Conservation (phyloP, 1,140 invertebrate genomes). For the Chironomus tepperi region DNA sequence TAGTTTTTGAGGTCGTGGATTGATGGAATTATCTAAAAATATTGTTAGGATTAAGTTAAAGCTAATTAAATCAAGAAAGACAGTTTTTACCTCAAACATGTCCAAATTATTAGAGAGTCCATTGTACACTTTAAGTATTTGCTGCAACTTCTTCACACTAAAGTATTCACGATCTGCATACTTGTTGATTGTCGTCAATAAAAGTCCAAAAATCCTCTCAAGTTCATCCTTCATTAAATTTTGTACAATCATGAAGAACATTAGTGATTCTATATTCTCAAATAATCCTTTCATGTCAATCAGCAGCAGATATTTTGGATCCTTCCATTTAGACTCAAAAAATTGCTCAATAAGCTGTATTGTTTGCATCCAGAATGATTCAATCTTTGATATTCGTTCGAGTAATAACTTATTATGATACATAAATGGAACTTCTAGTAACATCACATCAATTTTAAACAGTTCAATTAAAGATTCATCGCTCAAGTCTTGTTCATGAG, state of each 20-base stretch:
- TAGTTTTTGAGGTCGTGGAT: not conserved
- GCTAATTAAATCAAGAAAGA: not conserved
- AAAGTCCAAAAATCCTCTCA: not conserved
- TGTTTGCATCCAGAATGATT: not conserved
- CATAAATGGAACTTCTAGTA: not conserved
- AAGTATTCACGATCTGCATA: not conserved
- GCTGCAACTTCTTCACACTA: not conserved
- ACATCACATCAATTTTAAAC: not conserved
- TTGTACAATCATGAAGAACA: not conserved
- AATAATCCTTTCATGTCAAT: constrained; percentile 4
- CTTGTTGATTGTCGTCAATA: not conserved
- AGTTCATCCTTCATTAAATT: not conserved
- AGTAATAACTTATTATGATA: not conserved
- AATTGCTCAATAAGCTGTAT: not conserved
- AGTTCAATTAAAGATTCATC: not conserved
- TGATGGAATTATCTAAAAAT: not conserved
- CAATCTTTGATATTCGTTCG: not conserved
- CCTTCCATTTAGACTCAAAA: not conserved
- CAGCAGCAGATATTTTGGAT: not conserved
- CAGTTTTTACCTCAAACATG: not conserved
- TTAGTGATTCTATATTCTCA: not conserved
- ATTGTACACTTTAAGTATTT: not conserved
- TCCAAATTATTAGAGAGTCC: not conserved
- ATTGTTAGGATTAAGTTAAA: not conserved
- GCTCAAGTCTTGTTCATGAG: not conserved